Evolutionary conservation across 2,113 vertebrate genomes (phyloP).

Genomic region (Odontophorus gujanensis): DNA sequence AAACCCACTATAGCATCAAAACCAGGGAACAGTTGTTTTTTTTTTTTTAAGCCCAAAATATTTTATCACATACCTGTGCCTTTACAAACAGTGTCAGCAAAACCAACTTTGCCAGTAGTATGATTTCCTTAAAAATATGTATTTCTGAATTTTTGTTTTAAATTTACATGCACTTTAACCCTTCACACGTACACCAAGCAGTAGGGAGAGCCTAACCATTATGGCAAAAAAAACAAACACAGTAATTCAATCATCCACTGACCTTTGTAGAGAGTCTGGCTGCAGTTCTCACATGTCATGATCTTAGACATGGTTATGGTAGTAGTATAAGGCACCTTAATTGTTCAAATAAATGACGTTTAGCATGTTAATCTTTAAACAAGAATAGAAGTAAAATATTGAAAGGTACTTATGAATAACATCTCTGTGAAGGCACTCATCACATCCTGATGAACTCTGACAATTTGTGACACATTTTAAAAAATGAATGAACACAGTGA

Average conservation of each 20-base stretch:
- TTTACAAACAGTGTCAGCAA: conserved; percentile 24
- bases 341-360: not conserved
- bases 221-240: not conserved
- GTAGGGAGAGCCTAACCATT: not conserved
- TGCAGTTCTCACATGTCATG: not conserved
- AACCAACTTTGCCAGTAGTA: conserved; percentile 1
- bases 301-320: not conserved
- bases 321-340: not conserved
- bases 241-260: not conserved
- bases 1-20: conserved; percentile 11
- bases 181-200: not conserved
- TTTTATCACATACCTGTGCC: conserved; percentile 44
- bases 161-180: not conserved
- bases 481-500: not conserved
- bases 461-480: conserved; percentile 36
- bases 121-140: not conserved
- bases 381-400: not conserved
- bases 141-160: not conserved
- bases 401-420: conserved; percentile 4
- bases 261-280: not conserved
- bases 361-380: not conserved
- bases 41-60: not conserved
- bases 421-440: not conserved
- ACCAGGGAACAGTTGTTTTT: not conserved
- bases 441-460: conserved; percentile 38